Percentiles rank a stretch among this genome's conserved stretches.
Evolutionary conservation across 2,888 invertebrate species (phyloP).

Genomic region (Tenthredo livida): DNA sequence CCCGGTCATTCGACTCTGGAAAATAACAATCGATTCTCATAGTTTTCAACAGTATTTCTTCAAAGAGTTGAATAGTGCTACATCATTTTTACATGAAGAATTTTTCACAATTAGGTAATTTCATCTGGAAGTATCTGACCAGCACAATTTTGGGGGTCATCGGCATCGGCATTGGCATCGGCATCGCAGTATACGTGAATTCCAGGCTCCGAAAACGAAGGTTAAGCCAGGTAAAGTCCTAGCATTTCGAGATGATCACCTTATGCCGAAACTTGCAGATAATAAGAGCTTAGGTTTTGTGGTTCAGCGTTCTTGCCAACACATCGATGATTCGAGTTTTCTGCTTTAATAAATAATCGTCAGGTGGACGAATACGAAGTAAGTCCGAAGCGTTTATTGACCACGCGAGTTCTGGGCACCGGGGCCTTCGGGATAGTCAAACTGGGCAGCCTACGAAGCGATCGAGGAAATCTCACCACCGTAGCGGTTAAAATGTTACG

Average conservation of each 20-base stretch:
- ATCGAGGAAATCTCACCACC: slow-evolving; percentile 74
- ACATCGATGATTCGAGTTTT: slow-evolving; percentile 54
- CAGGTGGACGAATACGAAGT: slow-evolving; percentile 68
- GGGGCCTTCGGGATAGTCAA: slow-evolving; percentile 93
- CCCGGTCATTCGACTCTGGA: too few relatives aligned
- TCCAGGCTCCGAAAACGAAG: slow-evolving; percentile 73
- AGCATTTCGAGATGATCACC: slow-evolving; percentile 75
- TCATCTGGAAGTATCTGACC: background rate
- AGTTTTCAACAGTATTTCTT: background rate
- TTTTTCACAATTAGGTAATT: background rate
- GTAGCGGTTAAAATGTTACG: slow-evolving; percentile 94
- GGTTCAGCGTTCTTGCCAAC: background rate
- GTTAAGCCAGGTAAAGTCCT: slow-evolving; percentile 72
- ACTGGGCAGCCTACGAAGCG: slow-evolving; percentile 82
- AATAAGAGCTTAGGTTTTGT: background rate
- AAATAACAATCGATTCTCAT: too few relatives aligned
- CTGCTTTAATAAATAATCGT: slow-evolving; percentile 63
- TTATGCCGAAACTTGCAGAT: background rate
- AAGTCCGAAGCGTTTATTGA: slow-evolving; percentile 83
- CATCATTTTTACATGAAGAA: background rate
- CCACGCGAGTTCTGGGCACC: slow-evolving; percentile 88
- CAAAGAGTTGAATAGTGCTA: background rate
- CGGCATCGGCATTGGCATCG: slow-evolving; percentile 58
- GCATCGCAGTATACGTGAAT: slow-evolving; percentile 67
- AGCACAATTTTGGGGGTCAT: slow-evolving; percentile 64